Evolutionary conservation across 2,113 vertebrate genomes (phyloP).

Genomic region (Onychostoma macrolepis): DNA sequence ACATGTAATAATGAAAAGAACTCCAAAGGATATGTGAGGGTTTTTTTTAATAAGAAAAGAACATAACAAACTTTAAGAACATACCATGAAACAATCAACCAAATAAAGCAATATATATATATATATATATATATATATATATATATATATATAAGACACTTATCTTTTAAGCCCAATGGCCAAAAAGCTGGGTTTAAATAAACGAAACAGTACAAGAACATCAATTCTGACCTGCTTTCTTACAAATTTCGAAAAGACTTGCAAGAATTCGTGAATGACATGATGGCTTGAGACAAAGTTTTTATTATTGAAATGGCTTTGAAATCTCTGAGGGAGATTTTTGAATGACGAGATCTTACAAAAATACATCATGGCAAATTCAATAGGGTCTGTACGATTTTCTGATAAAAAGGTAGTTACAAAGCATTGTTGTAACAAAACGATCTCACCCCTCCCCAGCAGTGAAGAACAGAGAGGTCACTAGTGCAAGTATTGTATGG

Average conservation of each 20-base stretch:
- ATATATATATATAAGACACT: no score
- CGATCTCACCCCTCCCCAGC: conserved; percentile 66
- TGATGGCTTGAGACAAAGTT: conserved; percentile 26
- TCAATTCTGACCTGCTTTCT: conserved; percentile 71
- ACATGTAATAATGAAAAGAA: neutral
- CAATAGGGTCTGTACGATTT: conserved; percentile 60
- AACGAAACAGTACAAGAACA: conserved; percentile 60
- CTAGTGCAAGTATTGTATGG: conserved; percentile 81
- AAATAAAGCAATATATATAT: conserved; percentile 67
- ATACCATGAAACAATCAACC: conserved; percentile 64
- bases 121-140: conserved; percentile 70
- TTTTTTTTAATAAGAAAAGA: conserved; percentile 80
- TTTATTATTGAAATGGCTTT: conserved; percentile 42
- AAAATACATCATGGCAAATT: conserved; percentile 57
- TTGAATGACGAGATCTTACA: neutral
- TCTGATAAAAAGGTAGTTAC: conserved; percentile 53
- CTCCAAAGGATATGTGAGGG: conserved; percentile 28
- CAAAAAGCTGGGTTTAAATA: conserved; percentile 76
- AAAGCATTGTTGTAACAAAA: conserved; percentile 62
- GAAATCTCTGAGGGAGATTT: conserved; percentile 1
- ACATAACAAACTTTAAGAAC: conserved; percentile 66
- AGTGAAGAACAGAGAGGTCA: conserved; percentile 62
- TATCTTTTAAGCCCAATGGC: conserved; percentile 63
- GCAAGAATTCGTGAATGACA: conserved; percentile 62
- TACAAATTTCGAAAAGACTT: conserved; percentile 34